phyloP scores from a whole-genome alignment of 2,888 invertebrate species.

The Tenthredo scrophulariae region DNA sequence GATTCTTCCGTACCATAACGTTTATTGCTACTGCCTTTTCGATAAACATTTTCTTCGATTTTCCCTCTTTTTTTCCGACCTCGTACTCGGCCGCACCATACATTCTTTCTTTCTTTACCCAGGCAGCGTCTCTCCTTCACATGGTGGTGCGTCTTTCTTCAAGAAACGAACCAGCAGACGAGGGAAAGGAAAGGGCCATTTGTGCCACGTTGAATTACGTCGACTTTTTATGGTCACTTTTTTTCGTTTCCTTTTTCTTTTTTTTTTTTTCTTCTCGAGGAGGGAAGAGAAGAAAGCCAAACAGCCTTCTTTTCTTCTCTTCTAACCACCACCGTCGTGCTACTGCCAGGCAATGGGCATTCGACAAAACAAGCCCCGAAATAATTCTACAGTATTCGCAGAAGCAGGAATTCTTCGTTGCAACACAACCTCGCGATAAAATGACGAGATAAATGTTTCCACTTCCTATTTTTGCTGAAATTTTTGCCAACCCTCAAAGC shows the following conservation, averaged over 20 bases:
- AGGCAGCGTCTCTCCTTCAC: slow-evolving; percentile 1
- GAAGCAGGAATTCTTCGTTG: background rate
- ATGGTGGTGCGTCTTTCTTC: slow-evolving; percentile 8
- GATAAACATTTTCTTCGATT: slow-evolving; percentile 49
- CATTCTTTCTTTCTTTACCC: slow-evolving; percentile 1
- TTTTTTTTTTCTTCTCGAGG: background rate
- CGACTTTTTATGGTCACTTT: slow-evolving; percentile 49
- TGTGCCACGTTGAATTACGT: slow-evolving; percentile 50
- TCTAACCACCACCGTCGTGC: slow-evolving; percentile 11
- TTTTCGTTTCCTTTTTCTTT: background rate
- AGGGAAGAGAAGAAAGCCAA: slow-evolving; percentile 40
- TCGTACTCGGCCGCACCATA: slow-evolving; percentile 34
- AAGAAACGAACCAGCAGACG: slow-evolving; percentile 10
- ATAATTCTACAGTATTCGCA: slow-evolving; percentile 5
- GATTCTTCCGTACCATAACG: slow-evolving; percentile 61
- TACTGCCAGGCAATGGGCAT: background rate
- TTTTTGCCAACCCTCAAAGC: background rate
- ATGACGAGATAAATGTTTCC: background rate
- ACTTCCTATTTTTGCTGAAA: background rate
- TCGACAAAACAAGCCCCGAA: slow-evolving; percentile 9
- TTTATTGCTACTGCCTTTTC: slow-evolving; percentile 47
- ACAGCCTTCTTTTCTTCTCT: slow-evolving; percentile 40
- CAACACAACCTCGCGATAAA: background rate
- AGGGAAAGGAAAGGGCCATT: slow-evolving; percentile 34
- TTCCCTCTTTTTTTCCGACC: background rate